Evolutionary conservation across 2,888 invertebrate species (phyloP), one percentile per base, ranked within the genome.

Genomic region (Epirrhoe tristata): DNA sequence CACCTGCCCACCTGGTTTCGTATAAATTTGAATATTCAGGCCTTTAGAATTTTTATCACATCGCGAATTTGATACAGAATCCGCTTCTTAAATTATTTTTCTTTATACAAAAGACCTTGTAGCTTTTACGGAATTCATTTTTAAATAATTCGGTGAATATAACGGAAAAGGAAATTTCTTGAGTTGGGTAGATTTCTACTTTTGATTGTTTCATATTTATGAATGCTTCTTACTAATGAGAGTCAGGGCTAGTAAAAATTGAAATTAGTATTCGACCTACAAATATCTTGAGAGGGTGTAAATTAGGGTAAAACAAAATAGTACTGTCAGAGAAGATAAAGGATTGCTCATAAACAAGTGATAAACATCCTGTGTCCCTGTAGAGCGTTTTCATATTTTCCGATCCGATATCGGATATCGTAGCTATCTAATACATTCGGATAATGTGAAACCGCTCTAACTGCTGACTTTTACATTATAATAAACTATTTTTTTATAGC

Each of bases 1-100:
- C 77, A 78, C 82, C 77, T 78, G 79, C 78, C 75, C 77, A 77
- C 78, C 77, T 80, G 78, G 75, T 74, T 75, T 82, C 82, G 84
- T 82, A 81, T 81, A 82, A 81, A 85, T 87, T 84, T 86, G 82
- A 85, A 87, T 86, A 85, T 84, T 82, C 81, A 83, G 70, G 71
- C 77, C 78, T 77, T 74, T 79, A 80, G 70, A 81, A 75, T 81
- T 82, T 83, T 82, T 82, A 83, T 80, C 77, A 78, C 78, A 78
- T 74, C 77, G 79, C 77, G 77, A 83, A 83, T 83, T 82, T 81
- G 82, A 81, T 82, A 79, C 78, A 72, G 77, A 74, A 77, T 76
- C 70, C 76, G 67, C 72, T 76, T 74, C 72, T 72, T 66, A 76
- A 77, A 80, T 78, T 74, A 77, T 74, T 74, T 80, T 73, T 67